Evolutionary conservation across 2,888 invertebrate species (phyloP).

Genomic region (Euzophera pinguis): DNA sequence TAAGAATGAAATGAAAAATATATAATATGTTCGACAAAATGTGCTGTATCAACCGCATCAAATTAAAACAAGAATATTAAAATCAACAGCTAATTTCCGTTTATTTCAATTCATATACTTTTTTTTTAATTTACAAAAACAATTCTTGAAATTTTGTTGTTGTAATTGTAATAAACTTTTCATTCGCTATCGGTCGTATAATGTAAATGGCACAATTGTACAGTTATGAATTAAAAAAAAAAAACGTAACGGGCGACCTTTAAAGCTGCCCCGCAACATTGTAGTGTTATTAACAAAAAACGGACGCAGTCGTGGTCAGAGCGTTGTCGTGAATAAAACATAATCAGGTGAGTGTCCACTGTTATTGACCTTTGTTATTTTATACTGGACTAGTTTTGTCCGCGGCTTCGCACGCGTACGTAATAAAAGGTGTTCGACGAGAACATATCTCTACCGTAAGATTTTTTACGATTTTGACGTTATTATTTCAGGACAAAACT

Average conservation of each 20-base stretch:
- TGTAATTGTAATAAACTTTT: background rate
- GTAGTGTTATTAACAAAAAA: conserved; percentile 10
- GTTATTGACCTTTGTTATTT: background rate
- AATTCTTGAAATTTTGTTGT: background rate
- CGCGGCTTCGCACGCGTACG: too few relatives aligned
- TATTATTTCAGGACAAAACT: too few relatives aligned
- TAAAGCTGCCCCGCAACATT: conserved; percentile 10
- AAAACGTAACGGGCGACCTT: conserved; percentile 1
- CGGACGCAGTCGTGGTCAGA: background rate
- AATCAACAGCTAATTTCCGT: too few relatives aligned
- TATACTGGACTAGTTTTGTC: background rate
- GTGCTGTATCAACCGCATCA: too few relatives aligned
- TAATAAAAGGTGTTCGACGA: too few relatives aligned
- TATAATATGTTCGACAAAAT: too few relatives aligned
- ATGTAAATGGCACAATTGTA: conserved; percentile 6
- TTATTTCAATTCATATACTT: too few relatives aligned
- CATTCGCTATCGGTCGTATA: background rate
- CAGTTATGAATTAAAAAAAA: conserved; percentile 1
- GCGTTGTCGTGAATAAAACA: background rate
- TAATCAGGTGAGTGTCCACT: background rate
- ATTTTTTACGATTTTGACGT: too few relatives aligned
- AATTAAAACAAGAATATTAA: too few relatives aligned
- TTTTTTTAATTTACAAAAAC: background rate
- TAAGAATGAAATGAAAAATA: too few relatives aligned
- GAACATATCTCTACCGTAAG: too few relatives aligned